These are phyloP conservation scores for Cynopterus brachyotis DNA, from an alignment of 2,113 vertebrate species.

Conservation along the genomic window DNA sequence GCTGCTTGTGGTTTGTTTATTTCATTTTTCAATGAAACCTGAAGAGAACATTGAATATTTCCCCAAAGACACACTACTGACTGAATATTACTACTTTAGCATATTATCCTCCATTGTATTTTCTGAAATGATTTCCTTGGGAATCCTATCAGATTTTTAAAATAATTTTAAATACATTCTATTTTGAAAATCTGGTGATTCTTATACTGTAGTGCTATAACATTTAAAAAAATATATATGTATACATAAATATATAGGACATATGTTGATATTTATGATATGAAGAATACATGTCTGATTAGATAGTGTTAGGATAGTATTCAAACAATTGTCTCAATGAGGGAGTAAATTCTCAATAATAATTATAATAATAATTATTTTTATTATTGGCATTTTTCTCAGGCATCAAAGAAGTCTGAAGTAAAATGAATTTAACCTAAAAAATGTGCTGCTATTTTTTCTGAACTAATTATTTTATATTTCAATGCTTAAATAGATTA, in stretches of 20 bases:
- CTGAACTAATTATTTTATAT: constrained; percentile 23
- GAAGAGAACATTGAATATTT: constrained; percentile 63
- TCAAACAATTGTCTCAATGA: constrained; percentile 6
- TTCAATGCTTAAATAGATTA: constrained; percentile 42
- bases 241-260: background rate
- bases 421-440: background rate
- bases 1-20: constrained; percentile 63
- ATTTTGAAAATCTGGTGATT: background rate
- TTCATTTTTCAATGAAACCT: constrained; percentile 73
- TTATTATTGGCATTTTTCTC: constrained; percentile 12
- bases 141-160: background rate
- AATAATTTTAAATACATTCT: constrained; percentile 39
- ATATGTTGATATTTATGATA: background rate
- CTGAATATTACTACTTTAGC: constrained; percentile 31
- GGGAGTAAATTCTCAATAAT: background rate
- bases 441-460: constrained; percentile 15
- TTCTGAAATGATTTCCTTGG: constrained; percentile 54
- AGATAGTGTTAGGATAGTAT: constrained; percentile 39
- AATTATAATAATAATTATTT: background rate
- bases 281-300: constrained; percentile 30
- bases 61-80: constrained; percentile 21
- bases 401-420: background rate
- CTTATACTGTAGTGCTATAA: background rate
- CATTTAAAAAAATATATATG: background rate
- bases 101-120: background rate